Evolutionary conservation across 2,888 invertebrate genomes (phyloP), one percentile per base, ranked within the genome.

Genomic region (Elysia crispata): DNA sequence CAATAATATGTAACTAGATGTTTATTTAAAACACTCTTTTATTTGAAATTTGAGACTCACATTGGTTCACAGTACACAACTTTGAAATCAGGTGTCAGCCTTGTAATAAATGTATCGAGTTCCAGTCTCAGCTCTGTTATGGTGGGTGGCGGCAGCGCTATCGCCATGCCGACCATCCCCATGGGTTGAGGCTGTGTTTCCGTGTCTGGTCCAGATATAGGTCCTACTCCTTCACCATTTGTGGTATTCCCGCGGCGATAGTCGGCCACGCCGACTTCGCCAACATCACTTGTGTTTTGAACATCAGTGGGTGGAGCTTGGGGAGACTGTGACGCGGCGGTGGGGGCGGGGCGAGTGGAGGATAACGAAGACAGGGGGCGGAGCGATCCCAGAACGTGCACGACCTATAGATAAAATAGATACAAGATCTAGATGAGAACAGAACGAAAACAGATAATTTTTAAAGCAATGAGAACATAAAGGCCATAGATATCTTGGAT

Each of bases 41-140:
- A 1, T 31, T 33, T 30, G 31, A 73, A 30, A 28, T 50, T 18
- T 18, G 41, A 5, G 15, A 91, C 94, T 94, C 93, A 97, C 97
- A 96, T 96, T 90, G 98, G 98, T 92, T 98, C 98, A 92, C 98
- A 98, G 92, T 98, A 98, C 84, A 97, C 97, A 94, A 98, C 96
- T 93, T 96, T 95, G 93, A 98, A 97, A 93, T 98, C 97, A 89
- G 98, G 97, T 92, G 96, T 97, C 90, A 98, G 96, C 90, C 98
- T 95, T 82, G 97, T 98, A 88, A 98, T 98, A 93, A 98, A 98
- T 88, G 92, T 92, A 69, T 91, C 91, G 92, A 97, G 97, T 92
- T 98, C 98, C 87, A 98, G 94, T 87, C 98, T 95, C 88, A 98
- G 97, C 93, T 98, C 98, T 92, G 98, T 98, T 85, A 98, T 97